Evolutionary conservation across 2,113 vertebrate genomes (phyloP).

Genomic region (Misgurnus anguillicaudatus): DNA sequence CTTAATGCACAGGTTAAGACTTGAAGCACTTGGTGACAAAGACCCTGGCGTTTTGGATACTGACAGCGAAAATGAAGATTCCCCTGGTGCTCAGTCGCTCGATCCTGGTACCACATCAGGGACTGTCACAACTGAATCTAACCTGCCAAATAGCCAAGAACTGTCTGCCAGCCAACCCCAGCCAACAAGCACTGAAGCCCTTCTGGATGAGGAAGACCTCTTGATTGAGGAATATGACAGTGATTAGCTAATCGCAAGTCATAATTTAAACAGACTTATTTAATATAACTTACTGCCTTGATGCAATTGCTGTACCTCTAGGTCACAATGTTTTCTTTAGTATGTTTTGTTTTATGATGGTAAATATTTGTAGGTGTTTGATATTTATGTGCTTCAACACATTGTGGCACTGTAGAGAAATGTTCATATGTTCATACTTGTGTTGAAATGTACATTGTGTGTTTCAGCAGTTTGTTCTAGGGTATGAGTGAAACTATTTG

Average conservation of each 20-base stretch:
- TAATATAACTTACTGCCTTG: constrained; percentile 17
- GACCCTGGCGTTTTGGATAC: constrained; percentile 74
- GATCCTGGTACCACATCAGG: constrained; percentile 1
- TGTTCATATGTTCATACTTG: constrained; percentile 4
- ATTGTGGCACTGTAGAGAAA: constrained; percentile 9
- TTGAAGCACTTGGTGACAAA: constrained; percentile 86
- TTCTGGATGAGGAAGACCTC: constrained; percentile 79
- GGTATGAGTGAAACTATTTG: constrained; percentile 6
- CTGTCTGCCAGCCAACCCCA: constrained; percentile 85
- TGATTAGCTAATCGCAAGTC: constrained; percentile 64
- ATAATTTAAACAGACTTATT: not conserved
- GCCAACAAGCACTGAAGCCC: constrained; percentile 67
- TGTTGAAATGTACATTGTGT: not conserved
- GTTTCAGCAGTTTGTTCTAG: not conserved
- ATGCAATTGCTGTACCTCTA: not conserved
- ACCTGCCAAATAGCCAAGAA: constrained; percentile 72
- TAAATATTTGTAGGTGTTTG: constrained; percentile 33
- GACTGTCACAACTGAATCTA: constrained; percentile 9
- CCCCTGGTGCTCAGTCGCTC: not conserved
- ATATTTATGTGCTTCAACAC: constrained; percentile 49
- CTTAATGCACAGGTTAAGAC: constrained; percentile 74
- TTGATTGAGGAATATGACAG: constrained; percentile 87
- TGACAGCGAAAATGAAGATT: constrained; percentile 67
- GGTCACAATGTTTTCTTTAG: not conserved
- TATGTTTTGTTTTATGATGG: constrained; percentile 44